Conservation (phyloP, 2,113 vertebrate species). For the Cyphomyrus discorhynchus region DNA sequence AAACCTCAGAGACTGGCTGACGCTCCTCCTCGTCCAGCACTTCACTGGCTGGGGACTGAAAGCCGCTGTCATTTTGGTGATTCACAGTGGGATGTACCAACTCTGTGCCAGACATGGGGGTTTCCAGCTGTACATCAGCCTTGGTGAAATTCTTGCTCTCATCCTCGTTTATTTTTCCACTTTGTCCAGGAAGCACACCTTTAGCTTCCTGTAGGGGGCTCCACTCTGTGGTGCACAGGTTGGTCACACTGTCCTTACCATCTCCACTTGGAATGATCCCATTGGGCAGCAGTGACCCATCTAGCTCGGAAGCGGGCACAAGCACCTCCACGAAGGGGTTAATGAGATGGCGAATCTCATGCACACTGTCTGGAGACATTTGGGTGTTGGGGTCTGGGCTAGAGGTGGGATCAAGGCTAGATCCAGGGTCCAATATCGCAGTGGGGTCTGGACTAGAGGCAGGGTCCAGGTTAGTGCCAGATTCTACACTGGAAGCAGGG, state of each 20-base stretch:
- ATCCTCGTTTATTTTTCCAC: background rate
- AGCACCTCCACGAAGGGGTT: constrained; percentile 50
- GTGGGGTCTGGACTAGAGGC: background rate
- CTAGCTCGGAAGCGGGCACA: background rate
- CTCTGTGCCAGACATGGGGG: background rate
- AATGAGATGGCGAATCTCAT: constrained; percentile 62
- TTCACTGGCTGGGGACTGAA: constrained; percentile 37
- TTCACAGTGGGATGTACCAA: background rate
- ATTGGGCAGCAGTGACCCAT: constrained; percentile 26
- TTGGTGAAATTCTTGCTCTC: background rate
- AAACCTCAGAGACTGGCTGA: constrained; percentile 28
- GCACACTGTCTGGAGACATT: constrained; percentile 56
- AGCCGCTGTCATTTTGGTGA: constrained; percentile 35
- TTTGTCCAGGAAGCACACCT: background rate
- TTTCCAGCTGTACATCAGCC: constrained; percentile 6
- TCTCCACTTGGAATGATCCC: constrained; percentile 34
- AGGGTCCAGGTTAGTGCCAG: background rate
- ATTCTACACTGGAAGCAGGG: background rate
- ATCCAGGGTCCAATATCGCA: accelerated
- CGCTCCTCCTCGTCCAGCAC: constrained; percentile 27
- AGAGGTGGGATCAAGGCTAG: constrained; percentile 7
- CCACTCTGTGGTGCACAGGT: constrained; percentile 25
- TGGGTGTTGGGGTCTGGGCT: background rate
- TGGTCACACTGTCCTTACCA: background rate
- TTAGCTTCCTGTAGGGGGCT: background rate